Evolutionary conservation across 2,888 invertebrate genomes (phyloP).

Genomic region (Spodoptera picta): DNA sequence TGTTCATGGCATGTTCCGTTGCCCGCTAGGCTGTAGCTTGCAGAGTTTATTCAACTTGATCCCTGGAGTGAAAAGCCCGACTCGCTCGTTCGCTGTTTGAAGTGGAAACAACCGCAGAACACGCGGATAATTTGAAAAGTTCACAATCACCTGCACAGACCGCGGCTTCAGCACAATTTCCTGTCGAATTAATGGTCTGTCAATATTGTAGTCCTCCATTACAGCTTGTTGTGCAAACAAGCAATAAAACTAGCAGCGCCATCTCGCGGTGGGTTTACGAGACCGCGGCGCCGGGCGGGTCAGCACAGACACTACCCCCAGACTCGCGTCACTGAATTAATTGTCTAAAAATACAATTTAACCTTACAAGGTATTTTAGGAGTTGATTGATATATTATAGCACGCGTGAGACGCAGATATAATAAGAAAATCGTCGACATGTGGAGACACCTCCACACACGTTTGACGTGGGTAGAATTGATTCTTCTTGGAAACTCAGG

Average conservation of each 20-base stretch:
- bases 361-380: conserved; percentile 18
- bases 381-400: conserved; percentile 14
- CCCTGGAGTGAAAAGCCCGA: conserved; percentile 64
- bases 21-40: conserved; percentile 54
- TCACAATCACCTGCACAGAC: conserved; percentile 85
- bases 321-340: conserved; percentile 24
- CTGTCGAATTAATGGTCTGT: conserved; percentile 88
- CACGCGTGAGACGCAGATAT: neutral
- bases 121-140: conserved; percentile 88
- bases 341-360: conserved; percentile 28
- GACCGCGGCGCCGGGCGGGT: conserved; percentile 67
- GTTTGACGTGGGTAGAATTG: conserved; percentile 38
- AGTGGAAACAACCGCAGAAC: conserved; percentile 80
- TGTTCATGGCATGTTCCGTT: conserved; percentile 42
- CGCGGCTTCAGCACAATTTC: conserved; percentile 86
- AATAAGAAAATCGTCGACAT: conserved; percentile 5
- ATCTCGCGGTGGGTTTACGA: conserved; percentile 82
- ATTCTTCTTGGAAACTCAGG: conserved; percentile 10
- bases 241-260: conserved; percentile 82
- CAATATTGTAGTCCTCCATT: conserved; percentile 87
- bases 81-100: conserved; percentile 69
- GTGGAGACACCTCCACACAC: conserved; percentile 16
- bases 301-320: conserved; percentile 24
- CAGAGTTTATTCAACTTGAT: conserved; percentile 72
- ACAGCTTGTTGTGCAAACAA: conserved; percentile 84